Percentiles rank a stretch among this genome's conserved stretches.
Conservation (phyloP, 2,888 invertebrate species). For the Cephus nigrinus region DNA sequence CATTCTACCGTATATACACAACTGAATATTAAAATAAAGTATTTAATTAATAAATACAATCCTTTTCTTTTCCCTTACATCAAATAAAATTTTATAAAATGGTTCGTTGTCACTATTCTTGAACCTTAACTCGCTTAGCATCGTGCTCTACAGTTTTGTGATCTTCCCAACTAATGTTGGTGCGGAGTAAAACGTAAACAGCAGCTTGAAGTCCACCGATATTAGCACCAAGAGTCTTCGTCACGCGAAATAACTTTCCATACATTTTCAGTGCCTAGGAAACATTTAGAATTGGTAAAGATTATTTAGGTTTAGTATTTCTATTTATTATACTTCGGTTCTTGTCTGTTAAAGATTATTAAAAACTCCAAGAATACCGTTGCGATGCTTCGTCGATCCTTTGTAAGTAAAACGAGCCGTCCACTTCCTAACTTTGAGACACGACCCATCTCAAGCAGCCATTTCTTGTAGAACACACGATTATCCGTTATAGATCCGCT, state of each 20-base stretch:
- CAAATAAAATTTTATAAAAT: background rate
- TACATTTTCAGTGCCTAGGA: constrained; percentile 43
- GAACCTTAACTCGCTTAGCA: background rate
- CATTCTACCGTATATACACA: background rate
- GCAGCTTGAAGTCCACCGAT: constrained; percentile 52
- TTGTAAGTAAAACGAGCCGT: constrained; percentile 68
- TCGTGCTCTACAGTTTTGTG: background rate
- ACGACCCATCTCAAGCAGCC: constrained; percentile 68
- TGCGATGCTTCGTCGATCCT: constrained; percentile 57
- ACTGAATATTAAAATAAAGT: background rate
- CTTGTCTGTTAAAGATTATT: background rate
- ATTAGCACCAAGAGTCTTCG: constrained; percentile 50
- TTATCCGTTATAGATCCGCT: constrained; percentile 69
- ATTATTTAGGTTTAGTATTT: background rate
- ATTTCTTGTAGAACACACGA: constrained; percentile 67
- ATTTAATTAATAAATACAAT: background rate
- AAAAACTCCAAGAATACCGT: constrained; percentile 5
- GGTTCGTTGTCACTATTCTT: background rate
- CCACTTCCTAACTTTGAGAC: constrained; percentile 65
- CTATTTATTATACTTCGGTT: background rate
- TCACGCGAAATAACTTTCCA: constrained; percentile 41
- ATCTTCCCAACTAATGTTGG: background rate
- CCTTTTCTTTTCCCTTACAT: background rate
- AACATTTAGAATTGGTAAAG: constrained; percentile 1
- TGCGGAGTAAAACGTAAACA: constrained; percentile 50